These are phyloP conservation scores for Ptilonorhynchus violaceus DNA, from an alignment of 2,113 vertebrate species.

Conservation along the genomic window DNA sequence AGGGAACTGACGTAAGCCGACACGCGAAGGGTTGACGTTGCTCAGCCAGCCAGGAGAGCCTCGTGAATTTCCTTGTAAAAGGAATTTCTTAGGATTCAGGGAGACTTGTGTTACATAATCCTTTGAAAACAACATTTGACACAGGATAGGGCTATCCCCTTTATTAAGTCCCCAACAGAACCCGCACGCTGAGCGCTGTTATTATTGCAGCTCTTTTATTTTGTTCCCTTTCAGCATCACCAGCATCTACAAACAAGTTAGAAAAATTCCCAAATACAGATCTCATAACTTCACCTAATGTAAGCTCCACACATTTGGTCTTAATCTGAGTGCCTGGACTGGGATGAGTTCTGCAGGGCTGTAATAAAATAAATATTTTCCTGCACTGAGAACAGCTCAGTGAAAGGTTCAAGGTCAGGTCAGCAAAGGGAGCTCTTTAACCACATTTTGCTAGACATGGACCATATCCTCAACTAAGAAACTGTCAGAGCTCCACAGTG, in stretches of 20 bases:
- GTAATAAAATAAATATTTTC: constrained; percentile 68
- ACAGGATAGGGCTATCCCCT: constrained; percentile 33
- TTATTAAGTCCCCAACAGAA: background rate
- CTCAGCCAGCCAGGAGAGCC: background rate
- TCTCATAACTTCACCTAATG: background rate
- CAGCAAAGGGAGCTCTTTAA: constrained; percentile 39
- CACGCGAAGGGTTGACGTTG: background rate
- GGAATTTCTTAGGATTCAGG: constrained; percentile 29
- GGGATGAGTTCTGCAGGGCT: constrained; percentile 26
- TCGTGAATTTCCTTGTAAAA: constrained; percentile 45
- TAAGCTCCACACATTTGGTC: constrained; percentile 28
- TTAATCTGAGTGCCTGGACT: constrained; percentile 25
- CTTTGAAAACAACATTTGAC: constrained; percentile 17
- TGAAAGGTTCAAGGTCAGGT: constrained; percentile 68
- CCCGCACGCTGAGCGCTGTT: background rate
- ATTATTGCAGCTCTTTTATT: background rate
- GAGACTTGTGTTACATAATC: constrained; percentile 14
- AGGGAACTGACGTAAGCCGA: background rate
- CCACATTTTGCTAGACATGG: background rate
- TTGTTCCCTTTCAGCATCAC: background rate
- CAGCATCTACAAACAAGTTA: background rate
- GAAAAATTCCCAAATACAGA: constrained; percentile 6
- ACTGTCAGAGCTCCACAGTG: background rate
- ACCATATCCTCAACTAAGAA: background rate
- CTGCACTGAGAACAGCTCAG: constrained; percentile 27